phyloP scores from a whole-genome alignment of 2,888 invertebrate genomes.

The Drosophila lutescens region DNA sequence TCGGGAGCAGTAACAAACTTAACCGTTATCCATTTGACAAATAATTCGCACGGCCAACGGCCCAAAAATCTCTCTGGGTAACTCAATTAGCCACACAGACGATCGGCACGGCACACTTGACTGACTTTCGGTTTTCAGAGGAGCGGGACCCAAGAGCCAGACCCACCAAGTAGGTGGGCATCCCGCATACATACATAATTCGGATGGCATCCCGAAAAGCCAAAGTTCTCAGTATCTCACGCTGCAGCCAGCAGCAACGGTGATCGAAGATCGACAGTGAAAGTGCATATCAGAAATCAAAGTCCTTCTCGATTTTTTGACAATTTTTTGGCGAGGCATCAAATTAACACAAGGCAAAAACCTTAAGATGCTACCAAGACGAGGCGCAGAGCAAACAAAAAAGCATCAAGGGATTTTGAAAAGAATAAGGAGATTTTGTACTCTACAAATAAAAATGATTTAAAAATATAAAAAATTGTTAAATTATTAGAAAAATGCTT shows the following conservation, averaged over 20 bases:
- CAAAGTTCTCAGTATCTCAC: conserved; percentile 65
- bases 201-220: conserved; percentile 2
- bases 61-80: conserved; percentile 59
- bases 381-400: conserved; percentile 38
- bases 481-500: too few relatives aligned
- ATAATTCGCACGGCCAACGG: conserved; percentile 74
- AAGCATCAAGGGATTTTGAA: not conserved
- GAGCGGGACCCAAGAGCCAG: not conserved
- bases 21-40: conserved; percentile 75
- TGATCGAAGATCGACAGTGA: conserved; percentile 50
- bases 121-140: conserved; percentile 55
- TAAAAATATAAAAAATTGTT: too few relatives aligned
- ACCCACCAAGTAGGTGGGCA: conserved; percentile 71
- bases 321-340: conserved; percentile 71
- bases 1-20: conserved; percentile 54
- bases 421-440: not conserved
- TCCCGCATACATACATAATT: conserved; percentile 13
- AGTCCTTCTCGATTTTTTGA: conserved; percentile 67
- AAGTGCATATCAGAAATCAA: conserved; percentile 76
- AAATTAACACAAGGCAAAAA: conserved; percentile 71
- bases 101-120: conserved; percentile 65
- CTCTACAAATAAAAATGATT: not conserved
- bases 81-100: conserved; percentile 75
- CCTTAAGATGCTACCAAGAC: conserved; percentile 65
- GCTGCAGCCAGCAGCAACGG: conserved; percentile 56